A percentile compares a stretch with the other conserved stretches of the same genome.
phyloP scores from a whole-genome alignment of 2,888 invertebrate genomes.

The Amphiduros pacificus region DNA sequence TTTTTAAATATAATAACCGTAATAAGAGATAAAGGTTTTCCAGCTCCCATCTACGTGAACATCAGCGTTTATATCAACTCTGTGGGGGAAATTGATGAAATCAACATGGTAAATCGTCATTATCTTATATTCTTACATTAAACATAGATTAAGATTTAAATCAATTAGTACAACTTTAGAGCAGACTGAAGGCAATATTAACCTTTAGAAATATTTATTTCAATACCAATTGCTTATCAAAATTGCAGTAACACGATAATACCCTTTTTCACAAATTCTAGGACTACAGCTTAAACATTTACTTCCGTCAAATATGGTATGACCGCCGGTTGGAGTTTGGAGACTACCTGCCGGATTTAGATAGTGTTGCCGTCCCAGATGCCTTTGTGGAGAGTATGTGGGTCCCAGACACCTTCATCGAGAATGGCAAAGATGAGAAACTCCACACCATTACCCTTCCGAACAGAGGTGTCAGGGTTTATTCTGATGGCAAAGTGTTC shows the following conservation, averaged over 20 bases:
- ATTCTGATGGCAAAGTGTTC: slow-evolving; percentile 4
- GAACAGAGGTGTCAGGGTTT: slow-evolving; percentile 1
- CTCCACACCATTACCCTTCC: neutral
- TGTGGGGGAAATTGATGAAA: slow-evolving; percentile 10
- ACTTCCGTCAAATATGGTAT: slow-evolving; percentile 9
- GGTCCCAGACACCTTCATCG: slow-evolving; percentile 12
- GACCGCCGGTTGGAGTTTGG: slow-evolving; percentile 5
- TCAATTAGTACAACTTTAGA: no score
- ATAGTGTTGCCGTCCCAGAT: slow-evolving; percentile 8
- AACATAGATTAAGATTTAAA: no score
- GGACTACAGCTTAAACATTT: slow-evolving; percentile 11
- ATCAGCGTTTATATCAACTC: slow-evolving; percentile 5
- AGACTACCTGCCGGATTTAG: neutral
- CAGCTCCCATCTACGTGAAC: no score
- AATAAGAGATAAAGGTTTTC: no score
- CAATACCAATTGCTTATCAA: no score
- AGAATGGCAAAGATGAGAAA: slow-evolving; percentile 14
- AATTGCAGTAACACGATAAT: no score
- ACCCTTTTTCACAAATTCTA: no score
- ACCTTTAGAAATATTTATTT: no score
- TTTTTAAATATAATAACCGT: no score
- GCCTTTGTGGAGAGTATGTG: neutral
- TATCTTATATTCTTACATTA: no score
- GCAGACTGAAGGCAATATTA: no score
- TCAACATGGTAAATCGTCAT: neutral